Percentiles rank a stretch among this genome's conserved stretches.
phyloP scores from a whole-genome alignment of 92 coral and sea anemone species.

The Porites rus region DNA sequence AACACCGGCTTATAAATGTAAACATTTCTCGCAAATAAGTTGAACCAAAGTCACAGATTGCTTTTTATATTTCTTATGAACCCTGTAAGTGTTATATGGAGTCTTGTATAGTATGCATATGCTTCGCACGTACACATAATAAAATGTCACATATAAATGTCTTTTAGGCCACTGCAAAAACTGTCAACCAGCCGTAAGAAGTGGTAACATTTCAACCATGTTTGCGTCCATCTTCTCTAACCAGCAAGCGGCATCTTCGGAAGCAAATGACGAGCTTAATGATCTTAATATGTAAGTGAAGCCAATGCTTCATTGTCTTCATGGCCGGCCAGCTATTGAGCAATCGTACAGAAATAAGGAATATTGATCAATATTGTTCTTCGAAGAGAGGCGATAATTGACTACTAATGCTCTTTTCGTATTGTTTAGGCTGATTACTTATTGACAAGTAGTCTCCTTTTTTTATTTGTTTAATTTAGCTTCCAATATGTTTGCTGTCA shows the following conservation, averaged over 20 bases:
- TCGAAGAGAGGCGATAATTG: too few relatives aligned
- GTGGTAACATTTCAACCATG: constrained; percentile 18
- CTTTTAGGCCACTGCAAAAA: constrained; percentile 19
- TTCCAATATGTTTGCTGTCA: too few relatives aligned
- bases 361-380: too few relatives aligned
- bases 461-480: too few relatives aligned
- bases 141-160: neutral
- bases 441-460: too few relatives aligned
- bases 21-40: too few relatives aligned
- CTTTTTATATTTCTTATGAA: neutral
- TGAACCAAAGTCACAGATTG: too few relatives aligned
- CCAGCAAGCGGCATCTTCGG: constrained; percentile 16
- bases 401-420: too few relatives aligned
- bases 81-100: neutral
- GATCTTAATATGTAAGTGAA: constrained; percentile 8
- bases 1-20: too few relatives aligned
- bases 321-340: constrained; percentile 9
- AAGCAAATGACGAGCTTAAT: neutral
- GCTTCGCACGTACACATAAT: neutral
- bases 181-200: constrained; percentile 8
- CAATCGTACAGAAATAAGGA: neutral
- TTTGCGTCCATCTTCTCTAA: constrained; percentile 4
- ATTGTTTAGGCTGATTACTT: too few relatives aligned
- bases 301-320: constrained; percentile 1
- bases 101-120: constrained; percentile 7